Percentiles rank a stretch among this genome's conserved stretches.
These are phyloP conservation scores for Notarius lentiginosus DNA, from an alignment of 2,113 vertebrate genomes.

Conservation along the genomic window DNA sequence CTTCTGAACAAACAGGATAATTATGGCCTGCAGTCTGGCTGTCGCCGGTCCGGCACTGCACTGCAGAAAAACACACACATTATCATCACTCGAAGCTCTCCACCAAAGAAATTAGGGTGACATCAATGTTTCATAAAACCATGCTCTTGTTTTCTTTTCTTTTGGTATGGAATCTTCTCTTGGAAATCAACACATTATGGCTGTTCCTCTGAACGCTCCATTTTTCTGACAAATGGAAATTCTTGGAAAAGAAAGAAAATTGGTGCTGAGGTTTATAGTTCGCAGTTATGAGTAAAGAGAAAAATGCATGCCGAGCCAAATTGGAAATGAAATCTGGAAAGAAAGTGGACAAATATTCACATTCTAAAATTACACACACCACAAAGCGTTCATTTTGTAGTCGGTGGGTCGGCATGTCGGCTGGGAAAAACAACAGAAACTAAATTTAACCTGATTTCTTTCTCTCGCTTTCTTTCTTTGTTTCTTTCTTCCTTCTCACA, in stretches of 20 bases:
- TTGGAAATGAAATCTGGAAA: constrained; percentile 32
- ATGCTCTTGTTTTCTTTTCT: neutral
- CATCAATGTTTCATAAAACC: constrained; percentile 73
- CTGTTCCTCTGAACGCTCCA: neutral
- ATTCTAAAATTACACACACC: constrained; percentile 30
- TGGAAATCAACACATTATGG: constrained; percentile 60
- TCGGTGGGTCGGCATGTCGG: neutral
- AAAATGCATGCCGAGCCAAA: constrained; percentile 26
- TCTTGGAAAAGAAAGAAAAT: neutral
- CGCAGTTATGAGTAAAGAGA: neutral
- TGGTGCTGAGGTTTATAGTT: neutral
- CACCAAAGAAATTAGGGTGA: constrained; percentile 72
- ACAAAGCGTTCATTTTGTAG: neutral
- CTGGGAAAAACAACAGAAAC: neutral
- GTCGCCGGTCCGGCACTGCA: constrained; percentile 71
- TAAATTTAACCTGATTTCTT: neutral
- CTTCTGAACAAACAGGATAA: constrained; percentile 83
- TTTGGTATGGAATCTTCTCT: constrained; percentile 51
- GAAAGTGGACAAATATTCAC: constrained; percentile 21
- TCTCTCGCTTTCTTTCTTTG: no score
- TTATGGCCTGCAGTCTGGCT: constrained; percentile 80
- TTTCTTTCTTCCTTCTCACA: neutral
- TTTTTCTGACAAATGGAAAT: neutral
- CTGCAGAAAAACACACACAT: constrained; percentile 75
- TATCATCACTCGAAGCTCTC: constrained; percentile 75